phyloP scores from a whole-genome alignment of 2,888 invertebrate genomes.

The Ochlodes sylvanus region DNA sequence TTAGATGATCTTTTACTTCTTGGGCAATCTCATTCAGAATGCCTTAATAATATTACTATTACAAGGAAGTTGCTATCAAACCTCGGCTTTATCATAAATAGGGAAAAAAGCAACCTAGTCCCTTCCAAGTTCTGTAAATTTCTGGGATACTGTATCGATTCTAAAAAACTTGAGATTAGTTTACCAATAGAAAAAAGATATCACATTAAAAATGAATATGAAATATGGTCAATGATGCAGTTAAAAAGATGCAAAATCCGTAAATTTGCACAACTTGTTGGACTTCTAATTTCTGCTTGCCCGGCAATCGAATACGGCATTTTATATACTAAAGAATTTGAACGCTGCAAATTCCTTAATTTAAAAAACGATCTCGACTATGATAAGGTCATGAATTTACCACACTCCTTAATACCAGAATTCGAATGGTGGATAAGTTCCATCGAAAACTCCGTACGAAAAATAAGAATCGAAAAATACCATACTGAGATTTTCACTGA shows the following conservation, averaged over 20 bases:
- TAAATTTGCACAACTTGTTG: conserved; percentile 37
- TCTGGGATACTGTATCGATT: conserved; percentile 32
- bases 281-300: neutral
- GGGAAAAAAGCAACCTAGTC: conserved; percentile 33
- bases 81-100: conserved; percentile 36
- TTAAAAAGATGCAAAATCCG: conserved; percentile 32
- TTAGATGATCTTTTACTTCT: conserved; percentile 21
- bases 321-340: conserved; percentile 24
- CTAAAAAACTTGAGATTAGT: conserved; percentile 25
- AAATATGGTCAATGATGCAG: neutral
- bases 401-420: neutral
- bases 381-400: neutral
- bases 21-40: conserved; percentile 1
- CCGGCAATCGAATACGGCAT: conserved; percentile 20
- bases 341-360: conserved; percentile 19
- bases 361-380: conserved; percentile 3
- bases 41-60: neutral
- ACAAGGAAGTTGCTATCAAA: too few species aligned
- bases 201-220: conserved; percentile 7
- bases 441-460: too few species aligned
- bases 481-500: too few species aligned
- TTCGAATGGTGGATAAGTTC: too few species aligned
- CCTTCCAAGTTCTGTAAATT: conserved; percentile 33
- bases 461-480: too few species aligned
- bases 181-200: conserved; percentile 24